Conservation (phyloP, 2,113 vertebrate species). For the Poeciliopsis retropinna region DNA sequence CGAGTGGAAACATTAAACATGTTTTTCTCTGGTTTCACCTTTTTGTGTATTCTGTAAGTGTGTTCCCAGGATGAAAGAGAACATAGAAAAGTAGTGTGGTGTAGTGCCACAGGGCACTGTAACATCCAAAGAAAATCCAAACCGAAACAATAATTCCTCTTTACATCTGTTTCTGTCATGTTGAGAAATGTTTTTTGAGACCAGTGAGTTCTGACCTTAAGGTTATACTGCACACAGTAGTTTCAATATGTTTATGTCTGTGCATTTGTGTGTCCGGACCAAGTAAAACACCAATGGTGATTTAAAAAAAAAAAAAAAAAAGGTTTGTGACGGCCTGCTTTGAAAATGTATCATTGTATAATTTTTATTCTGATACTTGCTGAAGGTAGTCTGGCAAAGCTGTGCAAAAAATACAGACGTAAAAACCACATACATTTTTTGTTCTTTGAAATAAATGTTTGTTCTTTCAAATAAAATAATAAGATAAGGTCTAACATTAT, state of each 20-base stretch:
- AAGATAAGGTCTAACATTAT: too few species aligned
- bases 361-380: too few species aligned
- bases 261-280: conserved; percentile 35
- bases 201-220: conserved; percentile 75
- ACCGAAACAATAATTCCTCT: conserved; percentile 79
- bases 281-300: conserved; percentile 65
- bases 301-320: conserved; percentile 44
- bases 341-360: too few species aligned
- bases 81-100: conserved; percentile 13
- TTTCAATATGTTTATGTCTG: conserved; percentile 24
- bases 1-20: background rate
- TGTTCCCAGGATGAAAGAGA: conserved; percentile 30
- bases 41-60: conserved; percentile 1
- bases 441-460: too few species aligned
- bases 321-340: too few species aligned
- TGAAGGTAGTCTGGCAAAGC: too few species aligned
- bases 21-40: background rate
- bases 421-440: too few species aligned
- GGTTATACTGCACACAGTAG: conserved; percentile 65
- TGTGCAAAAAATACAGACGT: too few species aligned
- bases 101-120: conserved; percentile 62
- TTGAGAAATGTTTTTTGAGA: conserved; percentile 82
- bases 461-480: too few species aligned
- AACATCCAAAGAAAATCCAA: conserved; percentile 71
- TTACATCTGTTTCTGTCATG: conserved; percentile 76